Percentiles rank a stretch among this genome's conserved stretches.
Evolutionary conservation across 2,797 vertebrate genomes (phyloP).

Genomic region (Enteromius paludinosus): DNA sequence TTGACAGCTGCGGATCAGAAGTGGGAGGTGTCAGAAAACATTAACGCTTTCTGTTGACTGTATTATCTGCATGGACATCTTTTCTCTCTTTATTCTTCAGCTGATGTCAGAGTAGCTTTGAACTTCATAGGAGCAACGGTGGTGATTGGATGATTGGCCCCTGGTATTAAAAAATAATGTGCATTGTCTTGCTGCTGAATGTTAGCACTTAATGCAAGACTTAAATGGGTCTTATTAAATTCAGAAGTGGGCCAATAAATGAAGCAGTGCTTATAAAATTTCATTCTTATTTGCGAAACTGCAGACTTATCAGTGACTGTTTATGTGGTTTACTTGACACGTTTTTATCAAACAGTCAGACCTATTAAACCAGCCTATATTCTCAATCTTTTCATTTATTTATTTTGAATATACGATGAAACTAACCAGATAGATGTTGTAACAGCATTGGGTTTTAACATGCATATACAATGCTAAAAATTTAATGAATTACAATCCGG

Average conservation of each 20-base stretch:
- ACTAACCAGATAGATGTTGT: background rate
- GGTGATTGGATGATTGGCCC: background rate
- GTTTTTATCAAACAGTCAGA: background rate
- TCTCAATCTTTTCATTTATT: background rate
- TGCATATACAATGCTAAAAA: background rate
- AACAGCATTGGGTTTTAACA: background rate
- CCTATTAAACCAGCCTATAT: background rate
- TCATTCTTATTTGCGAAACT: background rate
- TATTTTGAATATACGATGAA: background rate
- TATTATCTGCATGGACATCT: slow-evolving; percentile 4
- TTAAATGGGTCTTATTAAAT: background rate
- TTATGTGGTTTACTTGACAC: background rate
- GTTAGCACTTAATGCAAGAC: background rate
- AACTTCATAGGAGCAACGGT: background rate
- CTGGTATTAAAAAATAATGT: background rate
- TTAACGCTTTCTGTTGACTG: background rate
- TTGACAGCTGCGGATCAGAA: slow-evolving; percentile 7
- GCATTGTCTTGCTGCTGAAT: slow-evolving; percentile 8
- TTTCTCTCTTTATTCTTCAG: slow-evolving; percentile 10
- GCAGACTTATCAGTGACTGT: too few species aligned
- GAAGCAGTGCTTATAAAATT: background rate
- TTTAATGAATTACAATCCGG: background rate
- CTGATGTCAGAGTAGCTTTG: background rate
- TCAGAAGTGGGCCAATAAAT: background rate
- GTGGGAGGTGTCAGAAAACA: slow-evolving; percentile 10